Base-by-base conservation (phyloP, 2,797 vertebrate species). In the Dipus sagitta region DNA sequence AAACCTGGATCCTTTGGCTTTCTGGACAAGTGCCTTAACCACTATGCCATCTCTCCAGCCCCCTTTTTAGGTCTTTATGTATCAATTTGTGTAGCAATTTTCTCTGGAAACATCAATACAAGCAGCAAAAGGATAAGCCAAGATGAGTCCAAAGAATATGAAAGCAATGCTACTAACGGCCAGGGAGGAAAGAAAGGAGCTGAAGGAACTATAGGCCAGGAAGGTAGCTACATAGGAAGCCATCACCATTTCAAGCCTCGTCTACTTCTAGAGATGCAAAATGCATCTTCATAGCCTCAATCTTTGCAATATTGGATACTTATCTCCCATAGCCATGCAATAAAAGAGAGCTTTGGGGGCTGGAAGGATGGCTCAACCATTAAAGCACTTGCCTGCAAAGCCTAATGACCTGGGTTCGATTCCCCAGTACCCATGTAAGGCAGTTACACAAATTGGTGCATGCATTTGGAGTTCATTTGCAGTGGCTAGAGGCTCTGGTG, bases 121-220 rank as follows among this genome's bases (percentile, higher is more conserved):
- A 93, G 78, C 85, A 94, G 82, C 42, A 88, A 93, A 97, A 75
- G 52, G 68, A 86, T 65, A 97, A 94, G 93, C 94, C 96, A 83
- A 86, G 92, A 92, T 38, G 79, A 80, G n/a, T 95, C 96, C 90
- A 94, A 90, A 84, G 95, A 96, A 94, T 96, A 96, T 74, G 82
- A 92, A 90, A 64, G 47, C 30, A 8, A 34, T 70, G 30, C 2
- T 1, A 95, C 86, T 28, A 26, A 86, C 52, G 75, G 28, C 70
- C 64, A 58, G 67, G 85, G 78, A 88, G 92, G 79, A 62, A 85
- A 7, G 52, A n/a, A 83, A 42, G 34, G 23, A 83, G 54, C 71
- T 13, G 18, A 30, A 38, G 15, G 52, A 85, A 83, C 75, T 47
- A 23, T 6, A 67, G 83, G 32, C 90, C 6, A n/a, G 65, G 28